Evolutionary conservation across 1,140 invertebrate genomes (phyloP), one percentile per base, ranked within the genome.

Genomic region (Drosophila kikkawai): DNA sequence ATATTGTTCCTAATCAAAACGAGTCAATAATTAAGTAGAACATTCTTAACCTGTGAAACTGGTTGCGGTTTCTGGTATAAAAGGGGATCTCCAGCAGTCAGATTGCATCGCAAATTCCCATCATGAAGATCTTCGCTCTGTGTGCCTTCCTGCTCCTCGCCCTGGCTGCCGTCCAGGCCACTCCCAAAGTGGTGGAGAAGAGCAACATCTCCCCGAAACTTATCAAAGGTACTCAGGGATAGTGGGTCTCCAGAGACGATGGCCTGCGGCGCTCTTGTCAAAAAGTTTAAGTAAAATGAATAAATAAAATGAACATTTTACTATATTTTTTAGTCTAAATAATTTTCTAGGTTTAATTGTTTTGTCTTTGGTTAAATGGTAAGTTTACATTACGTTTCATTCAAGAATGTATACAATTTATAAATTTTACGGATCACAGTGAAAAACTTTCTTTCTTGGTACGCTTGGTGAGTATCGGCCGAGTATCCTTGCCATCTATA

Each of bases 401-500:
- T 42, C 1, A 29, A 29, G n/a, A 42, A 17, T 42, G 7, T 42
- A 42, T n/a, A 17, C 8, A 42, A 42, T 42, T 17, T 42, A 4
- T 4, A n/a, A 17, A 42, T 42, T 42, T 42, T 1, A n/a, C 17
- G n/a, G 41, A 17, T 42, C n/a, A 42, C n/a, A 42, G 41, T 8
- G 41, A 0, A 42, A 4, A 8, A 42, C 41, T n/a, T 42, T 13
- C 39, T n/a, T 17, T 5, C 17, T 44, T 44, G 5, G 42, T 11
- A 7, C n/a, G 42, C 42, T 44, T 47, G 45, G 19, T 9, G 6
- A 12, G 45, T 3, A 22, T 34, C 0, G 44, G 47, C 0, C 67
- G n/a, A 6, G 7, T 68, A 22, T 61, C 61, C 44, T 79, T 74
- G 57, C 67, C 60, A 5, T 73, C 75, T 17, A 37, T 29, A 2